Evolutionary conservation across 1,140 invertebrate species (phyloP).

Genomic region (Bicyclus anynana): DNA sequence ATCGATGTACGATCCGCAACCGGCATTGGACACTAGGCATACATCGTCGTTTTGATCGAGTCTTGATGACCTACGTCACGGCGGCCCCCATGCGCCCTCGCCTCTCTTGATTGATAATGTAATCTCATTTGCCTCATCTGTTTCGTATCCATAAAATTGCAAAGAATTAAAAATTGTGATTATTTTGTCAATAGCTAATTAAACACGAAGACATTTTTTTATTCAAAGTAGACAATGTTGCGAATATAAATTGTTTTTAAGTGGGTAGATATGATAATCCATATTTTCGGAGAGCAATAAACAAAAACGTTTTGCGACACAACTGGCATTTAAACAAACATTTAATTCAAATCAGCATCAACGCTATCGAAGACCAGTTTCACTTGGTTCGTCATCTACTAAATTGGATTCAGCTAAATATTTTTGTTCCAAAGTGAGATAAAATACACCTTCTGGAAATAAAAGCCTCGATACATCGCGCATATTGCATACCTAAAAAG

Average conservation of each 20-base stretch:
- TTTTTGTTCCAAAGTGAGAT: not conserved
- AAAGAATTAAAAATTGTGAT: conserved; percentile 9
- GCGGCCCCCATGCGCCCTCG: conserved; percentile 43
- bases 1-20: conserved; percentile 72
- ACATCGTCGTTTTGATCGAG: conserved; percentile 52
- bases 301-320: not conserved
- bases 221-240: not conserved
- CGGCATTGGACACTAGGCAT: conserved; percentile 54
- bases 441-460: no score
- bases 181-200: not conserved
- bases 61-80: conserved; percentile 47
- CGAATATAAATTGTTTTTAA: not conserved
- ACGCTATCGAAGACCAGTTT: not conserved
- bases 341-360: not conserved
- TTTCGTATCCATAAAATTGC: conserved; percentile 9
- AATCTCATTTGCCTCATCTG: conserved; percentile 22
- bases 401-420: not conserved
- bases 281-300: not conserved
- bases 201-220: not conserved
- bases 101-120: conserved; percentile 42
- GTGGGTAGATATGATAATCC: not conserved
- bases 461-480: conserved; percentile 1
- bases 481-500: conserved; percentile 38
- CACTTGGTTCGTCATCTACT: not conserved
- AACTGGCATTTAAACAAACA: not conserved